Base-by-base conservation (phyloP, 2,113 vertebrate genomes). In the Lepidothrix coronata region DNA sequence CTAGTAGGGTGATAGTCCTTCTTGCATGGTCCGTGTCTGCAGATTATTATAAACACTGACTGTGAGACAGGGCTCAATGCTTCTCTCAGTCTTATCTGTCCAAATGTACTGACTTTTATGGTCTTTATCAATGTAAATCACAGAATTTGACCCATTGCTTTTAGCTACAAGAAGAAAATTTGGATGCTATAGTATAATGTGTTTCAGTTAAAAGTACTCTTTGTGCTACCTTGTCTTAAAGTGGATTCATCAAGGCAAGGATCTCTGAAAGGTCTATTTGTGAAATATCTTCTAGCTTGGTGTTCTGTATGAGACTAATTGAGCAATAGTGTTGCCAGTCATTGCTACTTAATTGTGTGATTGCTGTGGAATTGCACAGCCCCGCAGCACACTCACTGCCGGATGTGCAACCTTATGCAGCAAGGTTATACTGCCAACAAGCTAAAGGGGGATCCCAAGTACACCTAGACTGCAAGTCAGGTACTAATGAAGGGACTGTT, bases 1-100 rank as follows among this genome's bases (percentile, higher is more conserved):
- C 93, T 96, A 97, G 96, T 95, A 95, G 83, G 91, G 96, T 95
- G 96, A 97, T 97, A 96, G 96, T 95, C 96, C 92, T 96, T 30
- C 91, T 96, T 96, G 88, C 96, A 96, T 96, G 96, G 96, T 96
- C 96, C 93, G 74, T 21, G 91, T 94, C 95, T 97, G 95, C 93
- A 95, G 96, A 97, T 96, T 96, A 96, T 94, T 96, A 96, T 96
- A 96, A 96, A 96, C 96, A 97, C 95, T 95, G 94, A 88, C 95
- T 96, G 91, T 96, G 96, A 96, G 95, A 96, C 95, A 1, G 80
- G 70, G 73, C 86, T 95, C 37, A 55, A 19, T 89, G 86, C 54
- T 95, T 78, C 80, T 91, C 58, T 19, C 74, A 93, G 70, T 75
- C 86, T 89, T 93, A 91, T 75, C 70, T 93, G 58, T 51, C 92